Evolutionary conservation across 2,113 vertebrate species (phyloP).

Genomic region (Monopterus albus): DNA sequence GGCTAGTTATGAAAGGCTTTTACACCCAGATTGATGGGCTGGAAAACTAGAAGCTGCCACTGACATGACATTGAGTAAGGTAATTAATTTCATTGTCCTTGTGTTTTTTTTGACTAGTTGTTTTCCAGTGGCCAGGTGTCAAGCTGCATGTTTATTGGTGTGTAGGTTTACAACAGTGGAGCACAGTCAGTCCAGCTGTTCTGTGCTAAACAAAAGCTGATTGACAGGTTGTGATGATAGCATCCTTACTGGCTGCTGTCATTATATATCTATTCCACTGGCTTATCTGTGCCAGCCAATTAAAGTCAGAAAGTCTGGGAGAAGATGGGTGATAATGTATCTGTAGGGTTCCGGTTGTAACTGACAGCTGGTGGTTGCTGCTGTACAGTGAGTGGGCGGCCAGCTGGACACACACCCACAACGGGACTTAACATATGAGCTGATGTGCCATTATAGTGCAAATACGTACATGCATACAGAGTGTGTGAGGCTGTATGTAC

Average conservation of each 20-base stretch:
- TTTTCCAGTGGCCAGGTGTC: background rate
- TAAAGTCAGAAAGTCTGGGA: constrained; percentile 18
- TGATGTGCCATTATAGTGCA: background rate
- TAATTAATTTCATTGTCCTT: background rate
- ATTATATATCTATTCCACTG: background rate
- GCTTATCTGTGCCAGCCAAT: constrained; percentile 32
- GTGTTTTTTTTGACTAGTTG: background rate
- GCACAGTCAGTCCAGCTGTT: background rate
- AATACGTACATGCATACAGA: background rate
- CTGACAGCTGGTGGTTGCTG: constrained; percentile 40
- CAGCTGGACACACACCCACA: constrained; percentile 42
- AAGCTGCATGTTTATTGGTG: background rate
- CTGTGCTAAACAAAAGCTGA: constrained; percentile 4
- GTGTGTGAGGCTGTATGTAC: background rate
- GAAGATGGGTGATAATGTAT: constrained; percentile 31
- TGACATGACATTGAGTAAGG: too few relatives aligned
- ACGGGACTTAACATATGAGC: constrained; percentile 16
- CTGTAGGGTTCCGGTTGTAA: constrained; percentile 35
- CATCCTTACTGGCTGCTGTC: constrained; percentile 34
- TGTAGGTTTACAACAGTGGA: background rate
- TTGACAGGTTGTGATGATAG: constrained; percentile 14
- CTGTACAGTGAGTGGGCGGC: constrained; percentile 21
- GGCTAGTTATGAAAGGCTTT: too few relatives aligned
- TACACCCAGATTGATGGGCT: too few relatives aligned
- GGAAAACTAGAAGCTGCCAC: too few relatives aligned